A percentile compares a stretch with the other conserved stretches of the same genome.
These are phyloP conservation scores for Taxidea taxus DNA, from an alignment of 2,113 vertebrate species.

Conservation along the genomic window DNA sequence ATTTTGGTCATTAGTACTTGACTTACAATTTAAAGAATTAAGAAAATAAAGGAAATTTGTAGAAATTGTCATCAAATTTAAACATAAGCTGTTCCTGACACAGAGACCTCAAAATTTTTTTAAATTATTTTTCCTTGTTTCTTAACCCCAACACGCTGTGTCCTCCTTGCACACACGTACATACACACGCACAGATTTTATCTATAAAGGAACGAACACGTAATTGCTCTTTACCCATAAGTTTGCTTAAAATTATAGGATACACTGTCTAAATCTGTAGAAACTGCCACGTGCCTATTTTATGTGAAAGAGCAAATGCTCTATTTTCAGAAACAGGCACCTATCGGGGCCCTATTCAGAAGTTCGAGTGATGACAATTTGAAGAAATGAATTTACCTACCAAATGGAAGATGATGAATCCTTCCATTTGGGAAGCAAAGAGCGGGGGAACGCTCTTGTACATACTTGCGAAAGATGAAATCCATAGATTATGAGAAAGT, in stretches of 20 bases:
- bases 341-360: background rate
- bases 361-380: background rate
- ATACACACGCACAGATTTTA: background rate
- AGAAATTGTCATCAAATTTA: background rate
- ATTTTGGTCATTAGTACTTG: slow-evolving; percentile 10
- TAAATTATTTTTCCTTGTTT: background rate
- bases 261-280: background rate
- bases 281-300: background rate
- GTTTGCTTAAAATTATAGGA: background rate
- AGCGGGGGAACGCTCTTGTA: background rate
- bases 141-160: background rate
- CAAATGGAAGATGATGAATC: background rate
- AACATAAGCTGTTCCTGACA: background rate
- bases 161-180: background rate
- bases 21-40: background rate
- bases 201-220: background rate
- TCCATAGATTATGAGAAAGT: background rate
- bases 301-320: background rate
- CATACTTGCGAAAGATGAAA: background rate
- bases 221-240: background rate
- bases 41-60: background rate
- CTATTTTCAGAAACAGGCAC: background rate
- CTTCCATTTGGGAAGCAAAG: background rate
- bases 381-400: background rate
- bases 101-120: background rate